Evolutionary conservation across 2,113 vertebrate species (phyloP).

Genomic region (Sterrhoptilus dennistouni): DNA sequence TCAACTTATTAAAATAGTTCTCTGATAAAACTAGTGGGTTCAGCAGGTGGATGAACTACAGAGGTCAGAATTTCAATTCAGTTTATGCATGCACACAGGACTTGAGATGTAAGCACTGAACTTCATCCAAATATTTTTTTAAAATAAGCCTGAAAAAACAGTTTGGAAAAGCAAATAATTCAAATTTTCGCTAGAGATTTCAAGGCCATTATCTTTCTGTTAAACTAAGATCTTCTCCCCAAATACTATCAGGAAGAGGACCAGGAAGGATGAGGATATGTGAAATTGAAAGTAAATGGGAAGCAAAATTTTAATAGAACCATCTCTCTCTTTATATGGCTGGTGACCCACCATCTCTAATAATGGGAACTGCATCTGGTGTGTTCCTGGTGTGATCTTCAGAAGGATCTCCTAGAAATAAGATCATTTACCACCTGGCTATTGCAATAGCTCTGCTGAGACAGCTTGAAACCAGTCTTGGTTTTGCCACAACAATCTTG

Average conservation of each 20-base stretch:
- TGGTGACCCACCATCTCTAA: background rate
- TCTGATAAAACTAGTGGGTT: background rate
- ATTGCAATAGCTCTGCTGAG: background rate
- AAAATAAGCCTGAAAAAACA: background rate
- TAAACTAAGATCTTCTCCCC: background rate
- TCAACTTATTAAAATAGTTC: background rate
- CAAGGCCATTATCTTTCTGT: background rate
- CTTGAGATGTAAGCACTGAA: background rate
- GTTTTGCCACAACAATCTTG: background rate
- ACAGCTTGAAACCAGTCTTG: background rate
- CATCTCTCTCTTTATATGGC: background rate
- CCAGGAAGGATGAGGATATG: background rate
- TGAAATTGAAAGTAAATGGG: background rate
- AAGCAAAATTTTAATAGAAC: background rate
- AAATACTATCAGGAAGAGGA: background rate
- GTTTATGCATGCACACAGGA: background rate
- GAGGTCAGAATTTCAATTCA: background rate
- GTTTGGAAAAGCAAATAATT: background rate
- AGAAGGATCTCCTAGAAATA: background rate
- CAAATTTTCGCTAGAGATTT: background rate
- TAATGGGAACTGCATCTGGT: background rate
- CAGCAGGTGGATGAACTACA: background rate
- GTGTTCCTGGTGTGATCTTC: background rate
- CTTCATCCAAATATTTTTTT: background rate
- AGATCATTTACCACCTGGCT: background rate